Evolutionary conservation across 2,797 vertebrate genomes (phyloP), one percentile per base, ranked within the genome.

Genomic region (Megaceryle alcyon): DNA sequence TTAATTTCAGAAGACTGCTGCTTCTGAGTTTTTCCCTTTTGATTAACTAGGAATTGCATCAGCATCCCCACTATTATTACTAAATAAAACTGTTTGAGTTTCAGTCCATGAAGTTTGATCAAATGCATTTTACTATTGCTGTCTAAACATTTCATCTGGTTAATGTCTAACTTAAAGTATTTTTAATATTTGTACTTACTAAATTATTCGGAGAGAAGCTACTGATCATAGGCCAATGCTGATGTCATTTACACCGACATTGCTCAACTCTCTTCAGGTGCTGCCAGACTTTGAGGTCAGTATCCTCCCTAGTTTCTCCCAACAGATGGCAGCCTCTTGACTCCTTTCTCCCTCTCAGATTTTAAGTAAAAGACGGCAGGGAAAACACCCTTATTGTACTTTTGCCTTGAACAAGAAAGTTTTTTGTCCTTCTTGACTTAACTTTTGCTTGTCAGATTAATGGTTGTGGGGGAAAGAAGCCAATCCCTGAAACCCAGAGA

Each of bases 281-380:
- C 63, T 94, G 91, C 84, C 93, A 94, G 75, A 49, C 66, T 57
- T 68, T 20, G 23, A 73, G 31, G 78, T 65, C 31, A 35, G 8
- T 91, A 89, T 93, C 54, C 90, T 97, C 92, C 86, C 86, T 64
- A 22, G 14, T 72, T 97, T 96, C 76, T 88, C 92, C 98, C 97
- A 98, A 97, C 93, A 98, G 98, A 94, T 98, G 98, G 98, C 95
- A 97, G 97, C 73, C 91, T 96, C 96, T 94, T 73, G 91, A 96
- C 78, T 59, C 44, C 69, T 93, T 94, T 95, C 72, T 46, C 18
- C 7, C 6, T 33, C 65, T 65, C 54, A 26, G 43, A 60, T 86
- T 92, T 86, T 85, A 92, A 53, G 73, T 10, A 61, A 94, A 70
- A 92, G 59, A 60, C 46, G 61, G 33, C 49, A 48, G 25, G 33